phyloP scores from a whole-genome alignment of 2,888 invertebrate species.

The Pseudanteris insignis region DNA sequence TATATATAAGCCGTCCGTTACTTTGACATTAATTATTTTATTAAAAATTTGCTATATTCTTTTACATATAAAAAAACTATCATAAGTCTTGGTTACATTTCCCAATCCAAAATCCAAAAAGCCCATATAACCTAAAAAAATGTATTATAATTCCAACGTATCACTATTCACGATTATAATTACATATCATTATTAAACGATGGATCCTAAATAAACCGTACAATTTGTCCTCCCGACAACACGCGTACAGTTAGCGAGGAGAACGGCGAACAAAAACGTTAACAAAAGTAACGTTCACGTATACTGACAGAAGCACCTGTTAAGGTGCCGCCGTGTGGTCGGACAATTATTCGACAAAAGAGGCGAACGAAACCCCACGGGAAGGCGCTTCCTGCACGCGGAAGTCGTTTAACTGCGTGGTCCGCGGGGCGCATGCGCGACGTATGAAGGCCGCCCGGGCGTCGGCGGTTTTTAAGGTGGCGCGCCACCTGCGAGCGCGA shows the following conservation, averaged over 20 bases:
- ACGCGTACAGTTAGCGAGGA: background rate
- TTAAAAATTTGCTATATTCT: no score
- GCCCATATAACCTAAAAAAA: no score
- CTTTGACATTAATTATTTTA: no score
- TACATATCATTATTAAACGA: no score
- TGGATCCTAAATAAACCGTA: no score
- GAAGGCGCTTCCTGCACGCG: slow-evolving; percentile 21
- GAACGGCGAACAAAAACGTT: background rate
- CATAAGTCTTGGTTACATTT: no score
- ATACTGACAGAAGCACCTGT: slow-evolving; percentile 31
- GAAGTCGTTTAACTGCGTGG: slow-evolving; percentile 28
- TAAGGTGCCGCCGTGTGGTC: slow-evolving; percentile 19
- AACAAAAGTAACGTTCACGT: slow-evolving; percentile 19
- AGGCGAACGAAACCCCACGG: slow-evolving; percentile 25
- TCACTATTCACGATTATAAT: no score
- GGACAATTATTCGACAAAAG: slow-evolving; percentile 21
- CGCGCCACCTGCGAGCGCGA: slow-evolving; percentile 58
- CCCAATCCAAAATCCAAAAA: no score
- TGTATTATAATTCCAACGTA: no score
- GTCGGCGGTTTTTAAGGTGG: slow-evolving; percentile 15
- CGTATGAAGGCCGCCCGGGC: slow-evolving; percentile 14
- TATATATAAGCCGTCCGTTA: no score
- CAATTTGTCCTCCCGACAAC: background rate
- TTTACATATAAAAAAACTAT: no score
- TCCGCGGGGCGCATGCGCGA: slow-evolving; percentile 16